Evolutionary conservation across 2,797 vertebrate species (phyloP), one percentile per base, ranked within the genome.

Genomic region (Galago senegalensis): DNA sequence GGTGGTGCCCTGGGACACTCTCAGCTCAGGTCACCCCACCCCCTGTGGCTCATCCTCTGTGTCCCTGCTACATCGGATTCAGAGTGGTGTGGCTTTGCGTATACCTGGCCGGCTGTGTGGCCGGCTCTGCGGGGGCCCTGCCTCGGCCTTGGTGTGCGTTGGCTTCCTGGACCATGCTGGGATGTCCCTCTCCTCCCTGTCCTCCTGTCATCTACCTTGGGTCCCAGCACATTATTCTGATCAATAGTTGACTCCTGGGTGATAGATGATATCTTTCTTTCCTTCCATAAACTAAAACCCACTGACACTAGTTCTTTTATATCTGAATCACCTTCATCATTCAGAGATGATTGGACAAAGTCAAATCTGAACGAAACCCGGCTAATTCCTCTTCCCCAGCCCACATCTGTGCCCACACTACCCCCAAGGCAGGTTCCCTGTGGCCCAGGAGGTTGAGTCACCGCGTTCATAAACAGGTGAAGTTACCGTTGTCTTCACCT

Each of bases 241-340:
- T 91, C 80, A 77, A 49, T 90, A 91, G 88, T 86, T 76, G 93
- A 79, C 53, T 60, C 29, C 81, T 2, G 20, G 40, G 31, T 89
- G 82, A 94, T 82, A n/a, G 82, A 82, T 79, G 63, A 46, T 27
- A 1, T 85, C 91, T 95, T 76, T 92, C 81, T 90, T 70, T 90
- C 65, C 61, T 58, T 96, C 73, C 69, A 31, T 87, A 91, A 94
- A 87, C 70, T 76, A 87, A 89, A 96, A 82, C 84, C 40, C 69
- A 7, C 69, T n/a, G 72, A 90, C 85, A 79, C 49, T 56, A 31
- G 77, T 90, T 87, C 27, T 7, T 90, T 95, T 83, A 37, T 86
- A 70, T 91, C 69, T 43, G 79, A 92, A 83, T 96, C 82, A 75
- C 58, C 37, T 40, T 85, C 82, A 60, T 86, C 85, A 21, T 79